phyloP scores from a whole-genome alignment of 2,797 vertebrate genomes.

The Fringilla coelebs region DNA sequence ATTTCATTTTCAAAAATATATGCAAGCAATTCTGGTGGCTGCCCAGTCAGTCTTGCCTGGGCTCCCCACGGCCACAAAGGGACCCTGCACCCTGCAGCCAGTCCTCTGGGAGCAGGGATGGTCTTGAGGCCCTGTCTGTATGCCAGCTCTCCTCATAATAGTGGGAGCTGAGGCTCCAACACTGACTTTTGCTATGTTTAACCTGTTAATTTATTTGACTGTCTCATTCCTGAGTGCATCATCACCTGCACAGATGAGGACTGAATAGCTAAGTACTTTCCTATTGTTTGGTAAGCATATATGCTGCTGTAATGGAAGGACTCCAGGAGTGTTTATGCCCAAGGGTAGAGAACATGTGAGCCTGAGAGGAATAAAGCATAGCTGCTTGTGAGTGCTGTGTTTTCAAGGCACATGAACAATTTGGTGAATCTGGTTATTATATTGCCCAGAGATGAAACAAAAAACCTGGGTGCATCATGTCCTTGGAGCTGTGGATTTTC shows the following conservation, averaged over 20 bases:
- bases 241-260: not conserved
- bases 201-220: not conserved
- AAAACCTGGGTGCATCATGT: fast-evolving
- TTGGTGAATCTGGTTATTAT: not conserved
- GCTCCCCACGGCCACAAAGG: not conserved
- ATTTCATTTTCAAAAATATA: not conserved
- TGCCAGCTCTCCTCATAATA: not conserved
- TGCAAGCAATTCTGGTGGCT: not conserved
- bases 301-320: not conserved
- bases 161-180: not conserved
- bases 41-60: not conserved
- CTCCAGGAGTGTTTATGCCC: not conserved
- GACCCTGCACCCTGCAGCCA: not conserved
- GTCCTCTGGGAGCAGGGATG: not conserved
- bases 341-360: not conserved
- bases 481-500: not conserved
- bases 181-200: not conserved
- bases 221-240: not conserved
- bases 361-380: not conserved
- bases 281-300: not conserved
- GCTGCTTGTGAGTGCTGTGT: not conserved
- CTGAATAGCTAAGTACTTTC: not conserved
- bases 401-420: not conserved
- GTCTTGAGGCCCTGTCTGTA: not conserved
- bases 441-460: not conserved